Evolutionary conservation across 2,797 vertebrate genomes (phyloP).

Genomic region (Scleropages formosus): DNA sequence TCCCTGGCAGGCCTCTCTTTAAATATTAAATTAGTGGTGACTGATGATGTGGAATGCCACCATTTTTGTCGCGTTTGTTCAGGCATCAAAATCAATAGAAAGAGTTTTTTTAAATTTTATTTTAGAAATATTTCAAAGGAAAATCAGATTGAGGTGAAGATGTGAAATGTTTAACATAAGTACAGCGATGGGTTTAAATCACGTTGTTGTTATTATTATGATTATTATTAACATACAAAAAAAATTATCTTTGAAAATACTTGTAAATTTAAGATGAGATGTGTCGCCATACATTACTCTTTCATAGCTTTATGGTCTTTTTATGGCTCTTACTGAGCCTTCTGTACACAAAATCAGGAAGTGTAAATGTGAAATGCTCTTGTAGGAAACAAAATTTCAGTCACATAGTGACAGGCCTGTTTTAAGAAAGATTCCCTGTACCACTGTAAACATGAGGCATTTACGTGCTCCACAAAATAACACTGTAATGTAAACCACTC

Average conservation of each 20-base stretch:
- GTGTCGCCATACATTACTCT: neutral
- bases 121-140: too few species aligned
- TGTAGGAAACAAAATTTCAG: slow-evolving; percentile 30
- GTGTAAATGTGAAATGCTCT: neutral
- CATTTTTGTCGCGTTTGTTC: slow-evolving; percentile 14
- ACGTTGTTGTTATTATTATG: too few species aligned
- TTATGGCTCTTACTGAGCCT: neutral
- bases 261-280: neutral
- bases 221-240: too few species aligned
- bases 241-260: too few species aligned
- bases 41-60: slow-evolving; percentile 17
- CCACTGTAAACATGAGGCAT: slow-evolving; percentile 30
- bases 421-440: slow-evolving; percentile 40
- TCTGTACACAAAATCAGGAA: neutral
- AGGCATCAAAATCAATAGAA: neutral
- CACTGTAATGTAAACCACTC: slow-evolving; percentile 39
- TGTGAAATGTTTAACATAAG: too few species aligned
- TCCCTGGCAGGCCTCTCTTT: neutral
- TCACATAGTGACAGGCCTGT: slow-evolving; percentile 33
- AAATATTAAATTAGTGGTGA: slow-evolving; percentile 16
- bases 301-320: neutral
- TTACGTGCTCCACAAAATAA: slow-evolving; percentile 15
- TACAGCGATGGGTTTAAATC: too few species aligned
- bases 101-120: neutral
- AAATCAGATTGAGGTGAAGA: neutral